A percentile compares a stretch with the other conserved stretches of the same genome.
phyloP scores from a whole-genome alignment of 2,888 invertebrate species.

The Phrixothrix hirtus region DNA sequence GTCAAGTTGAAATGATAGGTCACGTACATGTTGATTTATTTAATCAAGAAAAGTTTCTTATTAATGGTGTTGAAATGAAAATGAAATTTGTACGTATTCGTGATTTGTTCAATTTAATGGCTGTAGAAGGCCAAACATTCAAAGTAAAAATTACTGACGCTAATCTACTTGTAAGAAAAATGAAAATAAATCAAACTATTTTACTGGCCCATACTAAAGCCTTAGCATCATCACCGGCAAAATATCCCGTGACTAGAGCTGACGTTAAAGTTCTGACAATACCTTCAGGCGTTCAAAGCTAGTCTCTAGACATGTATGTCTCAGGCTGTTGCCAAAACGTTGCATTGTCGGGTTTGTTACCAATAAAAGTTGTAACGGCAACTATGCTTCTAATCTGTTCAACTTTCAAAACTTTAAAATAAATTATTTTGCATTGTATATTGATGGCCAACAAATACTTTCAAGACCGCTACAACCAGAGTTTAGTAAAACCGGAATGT shows the following conservation, averaged over 20 bases:
- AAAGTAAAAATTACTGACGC: neutral
- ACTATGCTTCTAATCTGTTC: too few species aligned
- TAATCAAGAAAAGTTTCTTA: too few species aligned
- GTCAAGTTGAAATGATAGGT: too few species aligned
- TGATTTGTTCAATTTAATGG: conserved; percentile 15
- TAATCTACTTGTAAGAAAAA: conserved; percentile 1
- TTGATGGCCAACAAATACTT: too few species aligned
- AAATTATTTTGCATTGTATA: too few species aligned
- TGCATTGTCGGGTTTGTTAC: conserved; percentile 2
- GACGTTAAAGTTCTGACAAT: conserved; percentile 2
- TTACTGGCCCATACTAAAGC: neutral
- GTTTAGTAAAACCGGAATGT: too few species aligned
- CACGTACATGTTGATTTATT: too few species aligned
- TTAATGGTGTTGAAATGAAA: conserved; percentile 13
- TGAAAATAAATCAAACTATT: conserved; percentile 1
- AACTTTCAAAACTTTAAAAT: too few species aligned
- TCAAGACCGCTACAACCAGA: too few species aligned
- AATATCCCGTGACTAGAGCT: neutral
- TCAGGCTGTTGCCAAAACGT: neutral
- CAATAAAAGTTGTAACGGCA: conserved; percentile 1
- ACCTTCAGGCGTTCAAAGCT: neutral
- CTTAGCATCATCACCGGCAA: neutral
- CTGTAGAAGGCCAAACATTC: too few species aligned
- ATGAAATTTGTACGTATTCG: conserved; percentile 4
- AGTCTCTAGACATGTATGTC: neutral